Conservation (phyloP, 2,797 vertebrate genomes). For the Trachops cirrhosus region DNA sequence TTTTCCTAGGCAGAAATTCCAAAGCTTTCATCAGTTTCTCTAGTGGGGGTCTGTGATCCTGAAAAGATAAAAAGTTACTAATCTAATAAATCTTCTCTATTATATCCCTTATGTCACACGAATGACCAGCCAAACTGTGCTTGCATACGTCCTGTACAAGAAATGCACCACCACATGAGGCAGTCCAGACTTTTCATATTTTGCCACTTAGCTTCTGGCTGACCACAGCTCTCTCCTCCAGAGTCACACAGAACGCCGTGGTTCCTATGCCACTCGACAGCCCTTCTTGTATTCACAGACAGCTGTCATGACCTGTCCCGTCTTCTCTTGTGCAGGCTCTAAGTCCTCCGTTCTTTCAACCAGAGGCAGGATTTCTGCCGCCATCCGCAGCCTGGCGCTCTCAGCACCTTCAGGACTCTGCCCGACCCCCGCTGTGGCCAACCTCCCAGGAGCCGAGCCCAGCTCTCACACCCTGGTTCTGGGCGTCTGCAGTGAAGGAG, state of each 20-base stretch:
- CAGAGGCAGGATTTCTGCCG: background rate
- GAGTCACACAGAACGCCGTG: background rate
- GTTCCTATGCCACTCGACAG: background rate
- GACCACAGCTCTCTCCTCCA: background rate
- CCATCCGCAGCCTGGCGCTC: background rate
- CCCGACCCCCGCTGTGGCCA: background rate
- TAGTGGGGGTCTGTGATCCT: background rate
- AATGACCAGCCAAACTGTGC: background rate
- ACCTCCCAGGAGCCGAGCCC: background rate
- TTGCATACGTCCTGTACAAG: background rate
- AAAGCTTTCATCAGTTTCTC: conserved; percentile 16
- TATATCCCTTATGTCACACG: background rate
- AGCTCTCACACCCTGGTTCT: no score
- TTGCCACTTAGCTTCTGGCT: background rate
- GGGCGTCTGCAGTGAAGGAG: background rate
- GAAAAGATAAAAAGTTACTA: background rate
- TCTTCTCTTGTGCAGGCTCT: background rate
- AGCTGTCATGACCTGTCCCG: background rate
- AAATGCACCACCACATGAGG: background rate
- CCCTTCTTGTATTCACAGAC: background rate
- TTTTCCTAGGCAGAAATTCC: conserved; percentile 8
- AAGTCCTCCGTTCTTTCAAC: background rate
- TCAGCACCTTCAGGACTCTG: background rate
- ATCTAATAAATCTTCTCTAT: background rate
- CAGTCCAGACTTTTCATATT: background rate